Percentiles rank a stretch among this genome's conserved stretches.
phyloP scores from a whole-genome alignment of 2,113 vertebrate species.

The Neolamprologus fasciatus region DNA sequence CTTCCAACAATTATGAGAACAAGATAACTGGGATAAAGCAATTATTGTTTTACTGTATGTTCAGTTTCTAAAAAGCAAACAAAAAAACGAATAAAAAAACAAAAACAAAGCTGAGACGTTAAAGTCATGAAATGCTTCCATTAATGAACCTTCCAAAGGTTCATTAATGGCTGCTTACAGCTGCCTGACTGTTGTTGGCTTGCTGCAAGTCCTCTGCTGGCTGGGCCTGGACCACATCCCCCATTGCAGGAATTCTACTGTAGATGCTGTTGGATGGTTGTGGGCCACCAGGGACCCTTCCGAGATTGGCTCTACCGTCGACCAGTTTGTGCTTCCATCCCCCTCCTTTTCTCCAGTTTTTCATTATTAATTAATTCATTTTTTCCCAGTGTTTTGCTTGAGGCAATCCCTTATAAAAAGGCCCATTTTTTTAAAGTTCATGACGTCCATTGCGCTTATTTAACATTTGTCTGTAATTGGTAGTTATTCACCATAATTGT shows the following conservation, averaged over 20 bases:
- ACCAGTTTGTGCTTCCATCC: not conserved
- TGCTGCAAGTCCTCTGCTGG: not conserved
- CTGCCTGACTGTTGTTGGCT: not conserved
- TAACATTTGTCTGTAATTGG: not conserved
- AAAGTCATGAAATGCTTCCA: not conserved
- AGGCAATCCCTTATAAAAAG: not conserved
- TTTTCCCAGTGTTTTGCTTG: not conserved
- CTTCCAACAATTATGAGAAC: not conserved
- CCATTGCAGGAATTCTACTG: not conserved
- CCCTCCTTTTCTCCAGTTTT: not conserved
- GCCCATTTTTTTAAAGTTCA: not conserved
- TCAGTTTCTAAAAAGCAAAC: not conserved
- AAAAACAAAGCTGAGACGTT: not conserved
- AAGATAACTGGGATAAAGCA: not conserved
- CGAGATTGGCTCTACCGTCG: not conserved
- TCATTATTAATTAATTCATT: not conserved
- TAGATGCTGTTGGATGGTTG: not conserved
- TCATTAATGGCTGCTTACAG: not conserved
- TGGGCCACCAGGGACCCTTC: not conserved
- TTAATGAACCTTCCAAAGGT: accelerated
- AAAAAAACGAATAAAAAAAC: not conserved
- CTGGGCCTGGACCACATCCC: not conserved
- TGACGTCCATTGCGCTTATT: not conserved
- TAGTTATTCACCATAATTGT: not conserved
- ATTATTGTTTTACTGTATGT: not conserved